A percentile compares a stretch with the other conserved stretches of the same genome.
These are phyloP conservation scores for Oryzias dopingdopingensis DNA, from an alignment of 2,797 vertebrate species.

Conservation along the genomic window DNA sequence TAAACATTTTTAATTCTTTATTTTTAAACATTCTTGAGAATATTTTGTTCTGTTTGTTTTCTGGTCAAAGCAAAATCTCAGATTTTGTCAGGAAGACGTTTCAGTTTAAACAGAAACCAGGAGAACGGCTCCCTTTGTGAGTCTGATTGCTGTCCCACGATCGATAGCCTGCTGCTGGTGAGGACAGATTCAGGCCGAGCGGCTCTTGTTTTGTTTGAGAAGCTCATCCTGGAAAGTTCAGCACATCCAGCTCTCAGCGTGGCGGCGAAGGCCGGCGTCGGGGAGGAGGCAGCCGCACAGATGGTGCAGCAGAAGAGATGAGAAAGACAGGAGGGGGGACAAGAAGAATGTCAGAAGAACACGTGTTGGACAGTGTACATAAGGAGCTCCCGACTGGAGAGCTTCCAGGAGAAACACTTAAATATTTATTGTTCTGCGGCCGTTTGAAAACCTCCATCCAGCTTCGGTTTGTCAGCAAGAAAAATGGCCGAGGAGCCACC, in stretches of 20 bases:
- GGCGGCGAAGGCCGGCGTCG: constrained; percentile 22
- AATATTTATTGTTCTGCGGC: constrained; percentile 68
- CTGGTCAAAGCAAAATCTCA: too few relatives aligned
- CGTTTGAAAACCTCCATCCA: constrained; percentile 51
- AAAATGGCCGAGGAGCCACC: constrained; percentile 49
- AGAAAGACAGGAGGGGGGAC: constrained; percentile 42
- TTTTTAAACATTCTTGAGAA: too few relatives aligned
- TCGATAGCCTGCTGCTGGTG: constrained; percentile 49
- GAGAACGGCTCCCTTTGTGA: constrained; percentile 34
- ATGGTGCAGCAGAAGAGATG: constrained; percentile 72
- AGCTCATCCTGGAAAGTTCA: constrained; percentile 13
- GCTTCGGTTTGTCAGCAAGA: constrained; percentile 49
- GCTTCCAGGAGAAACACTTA: constrained; percentile 57
- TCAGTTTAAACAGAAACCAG: constrained; percentile 25
- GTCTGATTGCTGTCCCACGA: constrained; percentile 48
- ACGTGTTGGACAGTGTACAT: constrained; percentile 59
- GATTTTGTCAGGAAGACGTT: too few relatives aligned
- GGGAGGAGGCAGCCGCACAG: constrained; percentile 66
- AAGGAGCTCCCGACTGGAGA: constrained; percentile 48
- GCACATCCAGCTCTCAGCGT: constrained; percentile 22
- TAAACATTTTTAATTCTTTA: too few relatives aligned
- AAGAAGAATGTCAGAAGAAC: constrained; percentile 34
- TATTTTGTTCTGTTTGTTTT: too few relatives aligned
- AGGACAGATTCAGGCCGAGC: constrained; percentile 23
- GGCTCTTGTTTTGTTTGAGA: background rate